Base-by-base conservation (phyloP, 2,888 invertebrate species). In the Cryptocephalus primarius region DNA sequence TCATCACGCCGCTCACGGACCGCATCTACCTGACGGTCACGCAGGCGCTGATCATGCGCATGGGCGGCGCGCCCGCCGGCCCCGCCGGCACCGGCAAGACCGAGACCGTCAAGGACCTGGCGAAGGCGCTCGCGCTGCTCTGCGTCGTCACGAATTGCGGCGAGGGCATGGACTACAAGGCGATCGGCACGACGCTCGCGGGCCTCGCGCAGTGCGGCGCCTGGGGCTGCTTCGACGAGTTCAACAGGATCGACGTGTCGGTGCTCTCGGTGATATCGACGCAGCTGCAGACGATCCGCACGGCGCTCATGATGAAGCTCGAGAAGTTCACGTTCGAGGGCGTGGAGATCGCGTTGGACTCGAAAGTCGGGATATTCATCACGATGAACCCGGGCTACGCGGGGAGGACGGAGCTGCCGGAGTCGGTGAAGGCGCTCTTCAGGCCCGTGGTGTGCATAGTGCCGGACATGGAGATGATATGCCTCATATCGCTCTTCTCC, bases 371-470 rank as follows among this genome's bases (percentile, higher is more conserved):
- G 1, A 85, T 94, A 51, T 95, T 94, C 69, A 90, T 93, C 46
- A 94, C 93, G 1, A 93, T 94, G 91, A 93, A 94, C 73, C 92
- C 92, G 0, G 92, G 92, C 1, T 92, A 93, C 63, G 90, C 91
- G 0, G 91, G 92, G 0, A 80, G 92, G 46, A 92, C 91, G 0
- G 92, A 93, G 63, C 72, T 95, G 32, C 94, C 93, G 0, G 93
- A 93, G 68, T 89, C 89, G 0, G 89, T 94, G 8, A 94, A 94
- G 66, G 88, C 90, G 0, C 71, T 92, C 32, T 94, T 94, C 69
- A 75, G 94, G 9, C 93, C 94, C 0, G 92, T 93, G 2, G 90
- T 91, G 1, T 93, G 93, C 66, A 89, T 93, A 49, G 80, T 90
- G 39, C 94, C 94, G 0, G 93, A 95, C 65, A 72, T 90, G 49